phyloP scores from a whole-genome alignment of 2,888 invertebrate species.

The Hyles lineata region DNA sequence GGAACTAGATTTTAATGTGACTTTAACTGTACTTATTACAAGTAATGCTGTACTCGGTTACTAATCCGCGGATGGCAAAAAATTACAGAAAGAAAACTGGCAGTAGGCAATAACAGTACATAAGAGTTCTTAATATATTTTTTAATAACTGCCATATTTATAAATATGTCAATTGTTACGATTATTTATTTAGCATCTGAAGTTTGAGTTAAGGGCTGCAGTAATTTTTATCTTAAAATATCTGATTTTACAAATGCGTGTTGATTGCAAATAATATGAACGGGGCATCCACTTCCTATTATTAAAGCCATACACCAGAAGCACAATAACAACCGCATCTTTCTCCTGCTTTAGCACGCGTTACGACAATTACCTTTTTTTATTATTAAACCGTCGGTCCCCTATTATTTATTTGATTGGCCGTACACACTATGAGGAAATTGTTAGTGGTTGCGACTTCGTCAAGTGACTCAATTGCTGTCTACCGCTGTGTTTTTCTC shows the following conservation, averaged over 20 bases:
- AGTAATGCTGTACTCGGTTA: neutral
- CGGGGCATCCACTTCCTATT: too few species aligned
- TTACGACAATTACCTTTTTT: conserved; percentile 26
- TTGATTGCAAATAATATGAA: too few species aligned
- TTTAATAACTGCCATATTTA: too few species aligned
- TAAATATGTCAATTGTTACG: too few species aligned
- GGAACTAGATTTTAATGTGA: neutral
- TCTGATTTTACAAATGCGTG: too few species aligned
- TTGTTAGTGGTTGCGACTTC: conserved; percentile 37
- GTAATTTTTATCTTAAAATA: too few species aligned
- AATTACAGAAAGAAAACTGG: too few species aligned
- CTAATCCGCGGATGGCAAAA: too few species aligned
- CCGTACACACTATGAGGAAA: conserved; percentile 41
- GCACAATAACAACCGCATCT: neutral
- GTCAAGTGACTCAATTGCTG: conserved; percentile 34
- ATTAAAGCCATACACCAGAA: neutral
- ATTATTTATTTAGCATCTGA: too few species aligned
- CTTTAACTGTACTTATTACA: neutral
- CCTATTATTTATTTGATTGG: conserved; percentile 37
- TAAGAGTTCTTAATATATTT: too few species aligned
- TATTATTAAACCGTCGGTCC: neutral
- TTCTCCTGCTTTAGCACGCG: conserved; percentile 32
- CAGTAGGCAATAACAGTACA: too few species aligned
- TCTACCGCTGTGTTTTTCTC: conserved; percentile 29
- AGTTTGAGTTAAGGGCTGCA: too few species aligned